Evolutionary conservation across 1,140 invertebrate genomes (phyloP), one percentile per base, ranked within the genome.

Genomic region (Metopolophium dirhodum): DNA sequence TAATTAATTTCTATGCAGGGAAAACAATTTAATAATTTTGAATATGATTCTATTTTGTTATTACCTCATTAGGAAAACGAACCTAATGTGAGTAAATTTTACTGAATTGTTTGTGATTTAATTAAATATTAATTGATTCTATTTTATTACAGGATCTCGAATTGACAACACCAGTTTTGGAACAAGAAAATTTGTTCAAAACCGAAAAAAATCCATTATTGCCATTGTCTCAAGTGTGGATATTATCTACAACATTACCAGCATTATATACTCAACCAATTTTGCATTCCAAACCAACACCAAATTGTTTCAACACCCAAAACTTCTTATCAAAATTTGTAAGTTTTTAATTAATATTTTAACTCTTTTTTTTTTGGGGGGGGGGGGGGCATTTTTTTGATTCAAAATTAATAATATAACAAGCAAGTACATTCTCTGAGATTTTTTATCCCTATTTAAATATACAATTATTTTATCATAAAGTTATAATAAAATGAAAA

Each of bases 171-270:
- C 97, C 97, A 0, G 97, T 98, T 94, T 95, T 98, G 93, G 97
- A 95, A 89, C 94, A 94, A 94, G 93, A 93, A 35, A 91, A 93
- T 23, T 68, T 93, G 35, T 94, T 94, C 83, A 90, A 92, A 93
- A 35, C 92, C 41, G 92, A 90, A 83, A 94, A 82, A 11, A 93
- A 86, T 57, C 94, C 94, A 93, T 95, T 96, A 93, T 95, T 97
- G 95, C 97, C 97, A 1, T 95, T 97, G 93, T 97, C 97, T 91
- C 96, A 97, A 94, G 97, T 98, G 9, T 98, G 98, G 98, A 95
- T 98, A 68, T 95, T 98, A 94, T 96, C 97, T 6, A 97, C 96
- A 47, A 96, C 97, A 20, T 95, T 98, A 94, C 97, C 97, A 1
- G 96, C 96, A 26, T 95, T 97, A 9, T 98, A 97, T 95, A 97